Conservation (phyloP, 2,888 invertebrate genomes). For the Lamproptera curius region DNA sequence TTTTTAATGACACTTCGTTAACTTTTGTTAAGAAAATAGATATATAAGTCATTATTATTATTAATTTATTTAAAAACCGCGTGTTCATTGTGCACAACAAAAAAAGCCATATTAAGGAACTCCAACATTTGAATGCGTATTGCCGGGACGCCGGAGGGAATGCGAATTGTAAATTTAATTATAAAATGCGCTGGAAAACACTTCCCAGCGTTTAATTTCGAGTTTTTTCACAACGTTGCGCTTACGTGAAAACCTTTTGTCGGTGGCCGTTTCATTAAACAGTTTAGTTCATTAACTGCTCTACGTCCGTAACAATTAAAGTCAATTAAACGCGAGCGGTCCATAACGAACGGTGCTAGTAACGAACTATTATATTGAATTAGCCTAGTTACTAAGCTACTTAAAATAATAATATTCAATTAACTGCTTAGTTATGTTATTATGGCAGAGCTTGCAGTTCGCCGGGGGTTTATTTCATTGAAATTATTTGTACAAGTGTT, state of each 20-base stretch:
- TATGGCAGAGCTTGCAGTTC: no score
- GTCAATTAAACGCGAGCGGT: constrained; percentile 4
- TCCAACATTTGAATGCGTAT: constrained; percentile 27
- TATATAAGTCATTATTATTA: no score
- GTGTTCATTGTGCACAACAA: constrained; percentile 26
- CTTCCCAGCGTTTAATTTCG: constrained; percentile 28
- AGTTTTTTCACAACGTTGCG: constrained; percentile 13
- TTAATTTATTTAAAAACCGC: constrained; percentile 38
- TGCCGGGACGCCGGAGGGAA: constrained; percentile 26
- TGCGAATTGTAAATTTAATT: constrained; percentile 31
- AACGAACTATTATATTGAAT: constrained; percentile 4
- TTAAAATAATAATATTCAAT: constrained; percentile 4
- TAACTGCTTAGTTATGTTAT: no score
- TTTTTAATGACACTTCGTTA: no score
- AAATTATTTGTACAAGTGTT: no score
- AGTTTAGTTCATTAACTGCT: constrained; percentile 10
- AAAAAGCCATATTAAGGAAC: constrained; percentile 45
- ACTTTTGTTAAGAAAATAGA: no score
- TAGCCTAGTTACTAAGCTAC: background rate
- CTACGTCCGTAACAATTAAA: constrained; percentile 12
- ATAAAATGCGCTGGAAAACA: constrained; percentile 32
- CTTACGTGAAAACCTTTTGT: constrained; percentile 14
- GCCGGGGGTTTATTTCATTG: no score
- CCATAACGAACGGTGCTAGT: background rate
- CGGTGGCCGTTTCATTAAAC: constrained; percentile 14